These are phyloP conservation scores for Globodera rostochiensis DNA, from an alignment of 1,140 invertebrate genomes.

Conservation along the genomic window DNA sequence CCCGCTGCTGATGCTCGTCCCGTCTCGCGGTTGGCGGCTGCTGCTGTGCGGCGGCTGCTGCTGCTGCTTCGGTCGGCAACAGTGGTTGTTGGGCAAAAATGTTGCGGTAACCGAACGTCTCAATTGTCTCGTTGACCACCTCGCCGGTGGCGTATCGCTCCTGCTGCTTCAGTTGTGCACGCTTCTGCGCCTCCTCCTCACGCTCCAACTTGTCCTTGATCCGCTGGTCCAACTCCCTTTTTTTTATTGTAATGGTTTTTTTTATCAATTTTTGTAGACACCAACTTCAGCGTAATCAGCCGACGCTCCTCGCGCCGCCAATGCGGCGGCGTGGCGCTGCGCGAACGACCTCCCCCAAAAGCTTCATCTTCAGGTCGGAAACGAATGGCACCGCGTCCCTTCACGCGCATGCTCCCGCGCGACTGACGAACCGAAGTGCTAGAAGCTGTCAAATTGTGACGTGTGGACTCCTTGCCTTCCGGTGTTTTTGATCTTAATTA, in stretches of 20 bases:
- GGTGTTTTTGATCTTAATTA: conserved; percentile 19
- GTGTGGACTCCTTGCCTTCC: conserved; percentile 12
- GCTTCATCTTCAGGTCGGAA: conserved; percentile 27
- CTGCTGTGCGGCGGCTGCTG: conserved; percentile 22
- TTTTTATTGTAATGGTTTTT: background rate
- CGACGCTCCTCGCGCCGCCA: conserved; percentile 43
- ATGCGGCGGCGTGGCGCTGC: conserved; percentile 44
- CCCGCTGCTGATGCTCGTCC: background rate
- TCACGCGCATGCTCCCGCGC: conserved; percentile 18
- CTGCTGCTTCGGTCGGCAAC: background rate
- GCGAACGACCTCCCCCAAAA: conserved; percentile 5
- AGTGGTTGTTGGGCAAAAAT: background rate
- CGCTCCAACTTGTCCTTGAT: conserved; percentile 28
- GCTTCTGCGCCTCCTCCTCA: conserved; percentile 16
- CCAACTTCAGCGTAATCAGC: conserved; percentile 21
- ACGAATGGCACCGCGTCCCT: conserved; percentile 39
- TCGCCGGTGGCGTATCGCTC: conserved; percentile 10
- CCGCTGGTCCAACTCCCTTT: conserved; percentile 16
- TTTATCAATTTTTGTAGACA: no score
- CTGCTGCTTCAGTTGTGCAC: conserved; percentile 10
- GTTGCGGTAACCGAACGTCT: conserved; percentile 22
- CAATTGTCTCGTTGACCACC: conserved; percentile 14
- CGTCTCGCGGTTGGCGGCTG: background rate
- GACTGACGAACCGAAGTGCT: background rate
- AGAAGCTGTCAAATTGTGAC: background rate